Base-by-base conservation (phyloP, 2,113 vertebrate species). In the Podilymbus podiceps region DNA sequence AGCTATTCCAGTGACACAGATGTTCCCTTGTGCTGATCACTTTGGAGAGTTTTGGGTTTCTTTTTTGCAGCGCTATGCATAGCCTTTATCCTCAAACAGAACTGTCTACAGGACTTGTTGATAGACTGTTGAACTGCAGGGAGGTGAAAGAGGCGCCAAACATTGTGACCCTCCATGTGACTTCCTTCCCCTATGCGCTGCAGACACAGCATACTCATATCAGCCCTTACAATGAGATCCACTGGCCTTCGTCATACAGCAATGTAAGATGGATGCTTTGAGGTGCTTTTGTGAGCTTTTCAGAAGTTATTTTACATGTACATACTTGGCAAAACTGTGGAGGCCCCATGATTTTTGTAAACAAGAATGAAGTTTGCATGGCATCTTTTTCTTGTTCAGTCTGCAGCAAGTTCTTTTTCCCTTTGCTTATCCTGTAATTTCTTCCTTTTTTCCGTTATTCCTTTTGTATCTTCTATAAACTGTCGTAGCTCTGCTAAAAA, bases 161-260 rank as follows among this genome's bases (percentile, higher is more conserved):
- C 97, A 99, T 99, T 83, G 97, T 99, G 93, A 99, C 98, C 3
- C 99, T 99, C 23, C 99, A 99, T 1, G 99, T 99, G 95, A 99
- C 99, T 15, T 99, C 99, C 53, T 99, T 99, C 97, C 99, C 99
- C 3, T 99, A 99, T 2, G 98, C 99, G 9, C 98, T 99, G 85
- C 99, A 99, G 98, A 99, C 99, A 2, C 99, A 99, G 93, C 98
- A 98, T 83, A 99, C 99, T 10, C 99, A 98, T 31, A 98, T 99
- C 97, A 99, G 99, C 94, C 99, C 99, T 20, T 99, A 99, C 98
- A 99, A 99, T 25, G 99, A 99, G 98, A 98, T 99, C 97, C 99
- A 99, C 98, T 99, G 99, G 99, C 99, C 99, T 0, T 98, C 98
- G 64, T 97, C 98, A 53, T 99, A 98, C 97, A 99, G 98, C 68